A percentile compares a stretch with the other conserved stretches of the same genome.
These are phyloP conservation scores for Agriotes lineatus DNA, from an alignment of 2,888 invertebrate genomes.

Conservation along the genomic window DNA sequence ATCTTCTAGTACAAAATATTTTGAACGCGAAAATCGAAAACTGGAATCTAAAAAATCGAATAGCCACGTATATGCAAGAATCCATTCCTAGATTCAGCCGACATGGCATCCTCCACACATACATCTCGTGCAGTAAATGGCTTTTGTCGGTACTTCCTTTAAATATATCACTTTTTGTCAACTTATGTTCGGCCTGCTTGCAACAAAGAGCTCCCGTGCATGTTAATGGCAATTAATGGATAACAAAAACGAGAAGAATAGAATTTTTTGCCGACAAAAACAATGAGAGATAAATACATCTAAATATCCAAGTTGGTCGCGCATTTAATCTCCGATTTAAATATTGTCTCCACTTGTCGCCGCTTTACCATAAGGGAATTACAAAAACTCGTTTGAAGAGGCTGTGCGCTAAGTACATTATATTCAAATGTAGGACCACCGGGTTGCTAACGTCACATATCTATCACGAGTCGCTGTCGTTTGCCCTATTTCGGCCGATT, in stretches of 20 bases:
- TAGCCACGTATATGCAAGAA: too few relatives aligned
- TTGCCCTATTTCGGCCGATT: conserved; percentile 27
- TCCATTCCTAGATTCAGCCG: not conserved
- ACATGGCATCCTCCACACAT: too few relatives aligned
- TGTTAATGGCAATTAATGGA: conserved; percentile 60
- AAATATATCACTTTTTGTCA: conserved; percentile 51
- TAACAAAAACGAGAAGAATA: conserved; percentile 55
- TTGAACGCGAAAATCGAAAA: too few relatives aligned
- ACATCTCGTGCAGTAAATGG: conserved; percentile 2
- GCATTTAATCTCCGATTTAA: conserved; percentile 47
- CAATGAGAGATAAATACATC: conserved; percentile 60
- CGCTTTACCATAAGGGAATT: conserved; percentile 50
- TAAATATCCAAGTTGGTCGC: conserved; percentile 57
- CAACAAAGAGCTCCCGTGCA: conserved; percentile 50
- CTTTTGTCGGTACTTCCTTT: conserved; percentile 46
- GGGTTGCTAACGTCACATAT: conserved; percentile 61
- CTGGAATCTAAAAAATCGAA: too few relatives aligned
- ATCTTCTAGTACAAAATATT: too few relatives aligned
- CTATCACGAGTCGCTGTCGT: conserved; percentile 52
- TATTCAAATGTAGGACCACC: conserved; percentile 66
- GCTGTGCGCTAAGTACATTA: conserved; percentile 58
- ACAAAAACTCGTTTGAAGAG: conserved; percentile 47
- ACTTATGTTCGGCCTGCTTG: conserved; percentile 47
- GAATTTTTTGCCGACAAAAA: conserved; percentile 56
- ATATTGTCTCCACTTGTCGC: conserved; percentile 47